A percentile compares a stretch with the other conserved stretches of the same genome.
Conservation (phyloP, 2,888 invertebrate genomes). For the Lasiommata megera region DNA sequence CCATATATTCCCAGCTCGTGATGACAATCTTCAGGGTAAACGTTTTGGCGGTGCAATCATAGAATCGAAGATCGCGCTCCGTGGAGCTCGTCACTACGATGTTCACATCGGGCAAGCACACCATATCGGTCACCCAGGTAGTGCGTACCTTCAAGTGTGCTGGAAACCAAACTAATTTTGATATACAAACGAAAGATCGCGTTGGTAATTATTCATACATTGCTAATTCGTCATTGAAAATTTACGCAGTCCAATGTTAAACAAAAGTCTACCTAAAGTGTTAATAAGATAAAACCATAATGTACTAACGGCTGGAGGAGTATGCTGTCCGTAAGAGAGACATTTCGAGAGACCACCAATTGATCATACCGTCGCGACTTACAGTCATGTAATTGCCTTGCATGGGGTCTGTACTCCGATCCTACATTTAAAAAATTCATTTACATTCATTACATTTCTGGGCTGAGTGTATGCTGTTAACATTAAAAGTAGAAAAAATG, state of each 20-base stretch:
- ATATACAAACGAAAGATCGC: no score
- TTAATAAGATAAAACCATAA: not conserved
- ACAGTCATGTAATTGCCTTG: constrained; percentile 88
- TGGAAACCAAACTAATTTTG: constrained; percentile 38
- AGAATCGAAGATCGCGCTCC: constrained; percentile 89
- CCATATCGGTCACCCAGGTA: constrained; percentile 88
- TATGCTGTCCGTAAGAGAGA: constrained; percentile 82
- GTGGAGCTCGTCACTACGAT: constrained; percentile 89
- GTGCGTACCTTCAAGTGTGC: constrained; percentile 82
- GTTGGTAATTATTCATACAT: no score
- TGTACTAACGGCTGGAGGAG: constrained; percentile 83
- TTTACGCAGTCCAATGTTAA: no score
- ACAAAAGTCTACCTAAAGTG: no score
- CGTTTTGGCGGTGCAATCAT: constrained; percentile 88
- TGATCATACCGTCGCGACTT: constrained; percentile 88
- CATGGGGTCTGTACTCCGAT: constrained; percentile 78
- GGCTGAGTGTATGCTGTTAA: not conserved
- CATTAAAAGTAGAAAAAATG: not conserved
- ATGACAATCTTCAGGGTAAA: constrained; percentile 87
- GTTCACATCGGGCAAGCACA: constrained; percentile 88
- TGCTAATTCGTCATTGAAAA: no score
- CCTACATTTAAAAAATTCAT: constrained; percentile 49
- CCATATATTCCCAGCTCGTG: constrained; percentile 83
- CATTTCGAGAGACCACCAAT: constrained; percentile 89
- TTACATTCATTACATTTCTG: not conserved